phyloP scores from a whole-genome alignment of 2,797 vertebrate genomes.

The Hoplostethus mediterraneus region DNA sequence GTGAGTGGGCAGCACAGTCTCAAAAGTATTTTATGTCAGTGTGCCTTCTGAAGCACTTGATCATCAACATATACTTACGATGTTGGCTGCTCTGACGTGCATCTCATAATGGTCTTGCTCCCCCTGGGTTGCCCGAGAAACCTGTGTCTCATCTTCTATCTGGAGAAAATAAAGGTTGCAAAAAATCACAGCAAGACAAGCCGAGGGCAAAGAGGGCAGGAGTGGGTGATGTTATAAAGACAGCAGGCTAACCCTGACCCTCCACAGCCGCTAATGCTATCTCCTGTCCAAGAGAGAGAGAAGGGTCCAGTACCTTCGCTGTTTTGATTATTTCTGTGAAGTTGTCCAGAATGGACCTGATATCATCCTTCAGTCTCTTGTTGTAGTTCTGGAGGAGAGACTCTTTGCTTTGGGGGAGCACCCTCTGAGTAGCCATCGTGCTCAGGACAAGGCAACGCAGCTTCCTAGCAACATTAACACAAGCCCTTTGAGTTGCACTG shows the following conservation, averaged over 20 bases:
- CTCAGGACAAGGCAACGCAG: slow-evolving; percentile 9
- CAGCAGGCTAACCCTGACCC: no score
- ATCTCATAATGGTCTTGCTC: slow-evolving; percentile 99
- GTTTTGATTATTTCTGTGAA: slow-evolving; percentile 98
- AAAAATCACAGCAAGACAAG: neutral
- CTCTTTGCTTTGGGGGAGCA: slow-evolving; percentile 96
- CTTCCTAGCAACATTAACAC: slow-evolving; percentile 10
- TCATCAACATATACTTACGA: slow-evolving; percentile 85
- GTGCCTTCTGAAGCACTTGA: no score
- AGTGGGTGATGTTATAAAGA: neutral
- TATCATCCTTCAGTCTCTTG: slow-evolving; percentile 96
- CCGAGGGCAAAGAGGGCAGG: no score
- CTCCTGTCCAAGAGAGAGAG: no score
- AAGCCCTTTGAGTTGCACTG: neutral
- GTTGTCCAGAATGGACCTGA: slow-evolving; percentile 96
- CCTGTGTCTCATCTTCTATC: slow-evolving; percentile 99
- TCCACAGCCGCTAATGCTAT: no score
- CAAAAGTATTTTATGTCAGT: no score
- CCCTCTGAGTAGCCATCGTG: slow-evolving; percentile 90
- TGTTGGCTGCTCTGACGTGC: slow-evolving; percentile 97
- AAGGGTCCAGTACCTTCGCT: slow-evolving; percentile 85
- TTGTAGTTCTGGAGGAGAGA: slow-evolving; percentile 97
- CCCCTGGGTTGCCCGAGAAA: slow-evolving; percentile 93
- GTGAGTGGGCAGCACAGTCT: no score
- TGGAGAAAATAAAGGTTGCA: slow-evolving; percentile 56